These are phyloP conservation scores for Bubo bubo DNA, from an alignment of 2,113 vertebrate genomes.

Conservation along the genomic window DNA sequence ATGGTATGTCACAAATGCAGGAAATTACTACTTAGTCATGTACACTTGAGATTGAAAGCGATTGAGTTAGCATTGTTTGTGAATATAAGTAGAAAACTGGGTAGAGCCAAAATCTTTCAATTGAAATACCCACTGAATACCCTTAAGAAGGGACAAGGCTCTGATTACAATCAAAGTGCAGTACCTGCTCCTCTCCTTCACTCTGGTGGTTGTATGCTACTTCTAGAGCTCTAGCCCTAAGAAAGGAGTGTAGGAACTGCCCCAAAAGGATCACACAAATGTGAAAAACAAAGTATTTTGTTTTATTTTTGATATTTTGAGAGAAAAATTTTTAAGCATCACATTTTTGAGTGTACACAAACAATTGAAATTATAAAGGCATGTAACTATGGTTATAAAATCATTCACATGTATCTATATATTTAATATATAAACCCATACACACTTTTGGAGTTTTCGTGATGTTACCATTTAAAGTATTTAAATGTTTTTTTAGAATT, in stretches of 20 bases:
- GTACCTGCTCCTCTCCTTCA: background rate
- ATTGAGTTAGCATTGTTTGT: background rate
- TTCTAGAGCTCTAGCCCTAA: background rate
- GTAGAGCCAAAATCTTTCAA: background rate
- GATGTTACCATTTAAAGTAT: background rate
- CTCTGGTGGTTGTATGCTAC: background rate
- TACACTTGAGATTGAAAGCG: background rate
- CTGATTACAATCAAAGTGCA: background rate
- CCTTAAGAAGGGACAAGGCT: background rate
- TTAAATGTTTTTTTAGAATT: background rate
- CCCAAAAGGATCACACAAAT: background rate
- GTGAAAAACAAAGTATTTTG: background rate
- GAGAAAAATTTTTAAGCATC: background rate
- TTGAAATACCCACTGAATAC: background rate
- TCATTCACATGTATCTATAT: background rate
- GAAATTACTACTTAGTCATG: slow-evolving; percentile 9
- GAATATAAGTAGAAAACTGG: background rate
- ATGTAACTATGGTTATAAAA: background rate
- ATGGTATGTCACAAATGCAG: slow-evolving; percentile 9
- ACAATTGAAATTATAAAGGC: background rate
- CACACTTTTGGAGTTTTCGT: background rate
- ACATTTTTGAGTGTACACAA: background rate
- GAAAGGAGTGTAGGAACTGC: background rate
- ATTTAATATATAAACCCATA: background rate
- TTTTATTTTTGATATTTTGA: background rate